Conservation (phyloP, 2,113 vertebrate genomes). For the Poicephalus meyeri region DNA sequence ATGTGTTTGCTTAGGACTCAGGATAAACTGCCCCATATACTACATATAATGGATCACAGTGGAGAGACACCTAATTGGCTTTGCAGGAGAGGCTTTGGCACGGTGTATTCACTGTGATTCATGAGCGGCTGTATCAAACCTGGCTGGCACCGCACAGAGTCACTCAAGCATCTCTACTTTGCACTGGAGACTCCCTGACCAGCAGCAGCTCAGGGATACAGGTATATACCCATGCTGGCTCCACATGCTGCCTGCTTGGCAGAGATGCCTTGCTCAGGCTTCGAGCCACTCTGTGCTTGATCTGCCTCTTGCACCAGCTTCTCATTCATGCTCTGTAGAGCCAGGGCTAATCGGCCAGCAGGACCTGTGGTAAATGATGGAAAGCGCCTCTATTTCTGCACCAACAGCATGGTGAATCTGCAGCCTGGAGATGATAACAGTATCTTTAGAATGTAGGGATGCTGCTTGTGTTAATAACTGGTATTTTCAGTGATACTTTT, state of each 20-base stretch:
- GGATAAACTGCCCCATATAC: background rate
- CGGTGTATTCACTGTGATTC: background rate
- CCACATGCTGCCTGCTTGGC: background rate
- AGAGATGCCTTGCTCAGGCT: background rate
- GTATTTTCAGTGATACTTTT: background rate
- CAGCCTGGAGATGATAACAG: accelerated
- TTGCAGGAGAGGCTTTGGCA: slow-evolving; percentile 6
- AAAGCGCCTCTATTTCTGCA: background rate
- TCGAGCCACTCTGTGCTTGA: accelerated
- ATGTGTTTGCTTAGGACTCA: accelerated
- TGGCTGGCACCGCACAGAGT: background rate
- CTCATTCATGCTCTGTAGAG: accelerated
- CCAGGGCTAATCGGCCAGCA: accelerated
- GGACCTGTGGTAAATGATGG: accelerated
- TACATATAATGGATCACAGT: background rate
- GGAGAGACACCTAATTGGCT: background rate
- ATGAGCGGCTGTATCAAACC: background rate
- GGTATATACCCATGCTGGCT: background rate
- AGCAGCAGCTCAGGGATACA: background rate
- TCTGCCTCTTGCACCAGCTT: background rate
- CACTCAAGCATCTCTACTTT: background rate
- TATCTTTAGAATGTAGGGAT: background rate
- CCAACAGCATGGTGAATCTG: accelerated
- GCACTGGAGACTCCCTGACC: background rate
- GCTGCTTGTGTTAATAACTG: background rate